Evolutionary conservation across 2,888 invertebrate species (phyloP).

Genomic region (Phalera bucephala): DNA sequence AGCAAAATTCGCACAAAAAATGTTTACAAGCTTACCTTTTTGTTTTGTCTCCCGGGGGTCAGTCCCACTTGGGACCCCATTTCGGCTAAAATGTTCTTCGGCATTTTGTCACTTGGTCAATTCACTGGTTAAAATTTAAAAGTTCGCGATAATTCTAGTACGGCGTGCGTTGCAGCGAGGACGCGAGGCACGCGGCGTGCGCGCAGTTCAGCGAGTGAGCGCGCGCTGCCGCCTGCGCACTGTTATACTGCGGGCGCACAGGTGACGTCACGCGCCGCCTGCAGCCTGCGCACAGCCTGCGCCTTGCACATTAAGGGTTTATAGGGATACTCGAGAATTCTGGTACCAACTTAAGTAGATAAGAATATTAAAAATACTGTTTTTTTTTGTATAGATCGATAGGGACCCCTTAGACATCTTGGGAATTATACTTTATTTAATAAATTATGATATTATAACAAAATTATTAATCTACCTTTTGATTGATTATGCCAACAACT

Average conservation of each 20-base stretch:
- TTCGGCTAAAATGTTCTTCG: slow-evolving; percentile 74
- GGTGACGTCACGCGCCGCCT: slow-evolving; percentile 48
- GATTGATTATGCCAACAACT: too few species aligned
- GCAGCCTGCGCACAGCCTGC: slow-evolving; percentile 10
- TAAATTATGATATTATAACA: too few species aligned
- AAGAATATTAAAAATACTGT: too few species aligned
- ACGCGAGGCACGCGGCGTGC: slow-evolving; percentile 62
- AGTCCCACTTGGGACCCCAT: slow-evolving; percentile 79
- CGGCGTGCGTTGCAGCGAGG: slow-evolving; percentile 13
- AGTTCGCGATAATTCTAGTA: slow-evolving; percentile 40
- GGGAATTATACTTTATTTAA: too few species aligned
- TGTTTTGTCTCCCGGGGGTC: slow-evolving; percentile 64
- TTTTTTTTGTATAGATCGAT: too few species aligned
- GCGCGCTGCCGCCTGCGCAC: slow-evolving; percentile 46
- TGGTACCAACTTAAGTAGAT: too few species aligned
- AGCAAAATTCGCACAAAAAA: too few species aligned
- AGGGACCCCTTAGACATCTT: too few species aligned
- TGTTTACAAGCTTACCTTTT: slow-evolving; percentile 54
- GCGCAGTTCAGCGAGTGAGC: slow-evolving; percentile 63
- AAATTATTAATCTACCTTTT: too few species aligned
- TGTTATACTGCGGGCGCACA: slow-evolving; percentile 44
- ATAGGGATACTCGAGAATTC: too few species aligned
- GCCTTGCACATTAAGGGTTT: slow-evolving; percentile 7
- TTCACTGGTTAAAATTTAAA: slow-evolving; percentile 37
- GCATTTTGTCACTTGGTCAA: slow-evolving; percentile 64